Conservation (phyloP, 2,113 vertebrate species). For the Sylvilagus bachmani region DNA sequence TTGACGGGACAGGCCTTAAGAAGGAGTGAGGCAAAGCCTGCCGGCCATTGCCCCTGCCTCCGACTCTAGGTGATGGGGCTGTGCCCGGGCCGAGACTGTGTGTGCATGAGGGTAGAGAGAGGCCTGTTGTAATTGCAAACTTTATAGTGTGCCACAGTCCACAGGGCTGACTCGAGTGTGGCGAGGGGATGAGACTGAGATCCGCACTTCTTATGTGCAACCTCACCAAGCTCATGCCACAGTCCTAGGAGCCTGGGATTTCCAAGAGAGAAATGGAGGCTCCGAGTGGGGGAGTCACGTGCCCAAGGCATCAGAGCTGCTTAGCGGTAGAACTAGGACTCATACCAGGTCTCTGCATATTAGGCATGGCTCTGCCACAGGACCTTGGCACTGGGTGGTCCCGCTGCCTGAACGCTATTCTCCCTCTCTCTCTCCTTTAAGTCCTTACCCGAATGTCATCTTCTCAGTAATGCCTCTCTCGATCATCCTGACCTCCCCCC, state of each 20-base stretch:
- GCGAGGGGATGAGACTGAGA: not conserved
- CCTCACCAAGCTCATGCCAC: not conserved
- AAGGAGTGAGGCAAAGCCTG: not conserved
- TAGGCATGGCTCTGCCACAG: not conserved
- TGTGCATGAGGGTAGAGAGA: not conserved
- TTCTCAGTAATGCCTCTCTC: not conserved
- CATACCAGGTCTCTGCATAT: not conserved
- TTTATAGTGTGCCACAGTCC: not conserved
- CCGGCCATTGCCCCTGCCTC: not conserved
- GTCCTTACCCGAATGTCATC: not conserved
- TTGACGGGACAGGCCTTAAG: not conserved
- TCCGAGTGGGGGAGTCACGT: not conserved
- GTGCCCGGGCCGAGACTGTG: not conserved
- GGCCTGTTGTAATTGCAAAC: not conserved
- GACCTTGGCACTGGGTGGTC: not conserved
- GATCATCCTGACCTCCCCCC: not conserved
- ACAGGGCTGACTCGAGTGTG: not conserved
- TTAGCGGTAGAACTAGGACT: not conserved
- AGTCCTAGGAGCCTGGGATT: not conserved
- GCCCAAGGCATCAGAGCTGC: not conserved
- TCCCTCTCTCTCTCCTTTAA: not conserved
- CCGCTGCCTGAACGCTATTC: not conserved
- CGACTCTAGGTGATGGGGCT: not conserved
- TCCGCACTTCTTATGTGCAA: too few species aligned
- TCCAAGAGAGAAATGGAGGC: not conserved